phyloP scores from a whole-genome alignment of 1,140 invertebrate genomes.

The Bombus haemorrhoidalis region DNA sequence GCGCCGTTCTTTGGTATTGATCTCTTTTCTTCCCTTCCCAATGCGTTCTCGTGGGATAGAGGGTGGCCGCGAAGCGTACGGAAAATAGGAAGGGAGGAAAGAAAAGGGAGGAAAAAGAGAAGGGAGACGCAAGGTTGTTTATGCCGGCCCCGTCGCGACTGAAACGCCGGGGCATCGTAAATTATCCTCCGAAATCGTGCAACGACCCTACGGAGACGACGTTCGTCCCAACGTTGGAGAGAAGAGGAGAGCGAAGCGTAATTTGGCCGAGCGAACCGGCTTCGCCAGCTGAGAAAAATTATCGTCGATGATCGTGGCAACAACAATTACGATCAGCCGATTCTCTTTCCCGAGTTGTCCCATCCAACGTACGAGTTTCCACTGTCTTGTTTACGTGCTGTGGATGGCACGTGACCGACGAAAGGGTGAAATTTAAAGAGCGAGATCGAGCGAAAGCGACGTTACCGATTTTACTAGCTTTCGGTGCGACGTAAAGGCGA shows the following conservation, averaged over 20 bases:
- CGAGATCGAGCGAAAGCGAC: background rate
- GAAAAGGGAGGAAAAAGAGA: background rate
- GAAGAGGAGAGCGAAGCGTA: background rate
- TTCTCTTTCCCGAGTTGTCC: background rate
- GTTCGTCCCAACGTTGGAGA: background rate
- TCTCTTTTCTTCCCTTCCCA: background rate
- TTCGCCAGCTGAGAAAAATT: background rate
- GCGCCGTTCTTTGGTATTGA: constrained; percentile 29
- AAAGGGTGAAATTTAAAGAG: background rate
- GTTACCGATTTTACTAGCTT: background rate
- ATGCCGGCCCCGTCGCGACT: constrained; percentile 53
- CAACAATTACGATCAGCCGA: background rate
- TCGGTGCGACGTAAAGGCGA: background rate
- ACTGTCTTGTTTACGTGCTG: background rate
- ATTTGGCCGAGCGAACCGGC: constrained; percentile 16
- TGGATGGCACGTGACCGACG: background rate
- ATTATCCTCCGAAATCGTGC: constrained; percentile 63
- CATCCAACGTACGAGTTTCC: background rate
- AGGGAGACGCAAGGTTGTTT: constrained; percentile 39
- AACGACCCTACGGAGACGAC: constrained; percentile 51
- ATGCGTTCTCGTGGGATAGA: background rate
- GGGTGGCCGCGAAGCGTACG: background rate
- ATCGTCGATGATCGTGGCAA: background rate
- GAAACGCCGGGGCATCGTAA: constrained; percentile 54
- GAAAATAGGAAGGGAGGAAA: background rate